Evolutionary conservation across 2,113 vertebrate genomes (phyloP).

Genomic region (Bubo scandiacus): DNA sequence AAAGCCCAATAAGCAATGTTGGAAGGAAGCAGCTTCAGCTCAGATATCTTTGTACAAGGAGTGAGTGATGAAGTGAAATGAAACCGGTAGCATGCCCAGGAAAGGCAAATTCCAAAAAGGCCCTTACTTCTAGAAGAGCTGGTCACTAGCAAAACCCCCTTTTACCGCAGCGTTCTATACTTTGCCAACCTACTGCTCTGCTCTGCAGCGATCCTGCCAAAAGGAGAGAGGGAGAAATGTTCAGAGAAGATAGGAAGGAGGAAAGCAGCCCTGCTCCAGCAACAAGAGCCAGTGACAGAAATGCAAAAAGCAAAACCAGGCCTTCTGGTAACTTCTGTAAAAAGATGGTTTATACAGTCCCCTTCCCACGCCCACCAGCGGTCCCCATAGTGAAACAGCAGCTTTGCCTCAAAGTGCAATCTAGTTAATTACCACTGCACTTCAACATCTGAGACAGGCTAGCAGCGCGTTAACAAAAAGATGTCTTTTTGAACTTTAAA

Average conservation of each 20-base stretch:
- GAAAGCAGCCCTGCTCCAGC: conserved; percentile 36
- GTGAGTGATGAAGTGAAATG: conserved; percentile 27
- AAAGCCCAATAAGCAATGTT: neutral
- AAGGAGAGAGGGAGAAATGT: conserved; percentile 80
- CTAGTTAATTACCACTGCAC: conserved; percentile 42
- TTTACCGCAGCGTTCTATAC: conserved; percentile 99
- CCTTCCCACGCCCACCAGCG: neutral
- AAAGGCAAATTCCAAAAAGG: conserved; percentile 65
- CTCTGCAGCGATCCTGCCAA: conserved; percentile 98
- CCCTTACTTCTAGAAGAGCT: conserved; percentile 87
- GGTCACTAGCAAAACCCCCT: conserved; percentile 78
- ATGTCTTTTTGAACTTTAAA: conserved; percentile 43
- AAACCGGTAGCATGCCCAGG: conserved; percentile 63
- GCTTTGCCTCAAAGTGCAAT: conserved; percentile 10
- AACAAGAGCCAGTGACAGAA: conserved; percentile 54
- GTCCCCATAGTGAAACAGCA: neutral
- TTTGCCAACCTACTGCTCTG: conserved; percentile 99
- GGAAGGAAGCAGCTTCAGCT: conserved; percentile 26
- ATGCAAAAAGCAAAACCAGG: conserved; percentile 66
- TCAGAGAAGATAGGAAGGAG: conserved; percentile 72
- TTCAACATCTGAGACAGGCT: neutral
- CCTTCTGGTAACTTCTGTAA: conserved; percentile 53
- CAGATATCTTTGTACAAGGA: neutral
- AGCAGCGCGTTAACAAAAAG: neutral
- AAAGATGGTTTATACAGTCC: neutral